Evolutionary conservation across 2,797 vertebrate species (phyloP), one percentile per base, ranked within the genome.

Genomic region (Eleutherodactylus coqui): DNA sequence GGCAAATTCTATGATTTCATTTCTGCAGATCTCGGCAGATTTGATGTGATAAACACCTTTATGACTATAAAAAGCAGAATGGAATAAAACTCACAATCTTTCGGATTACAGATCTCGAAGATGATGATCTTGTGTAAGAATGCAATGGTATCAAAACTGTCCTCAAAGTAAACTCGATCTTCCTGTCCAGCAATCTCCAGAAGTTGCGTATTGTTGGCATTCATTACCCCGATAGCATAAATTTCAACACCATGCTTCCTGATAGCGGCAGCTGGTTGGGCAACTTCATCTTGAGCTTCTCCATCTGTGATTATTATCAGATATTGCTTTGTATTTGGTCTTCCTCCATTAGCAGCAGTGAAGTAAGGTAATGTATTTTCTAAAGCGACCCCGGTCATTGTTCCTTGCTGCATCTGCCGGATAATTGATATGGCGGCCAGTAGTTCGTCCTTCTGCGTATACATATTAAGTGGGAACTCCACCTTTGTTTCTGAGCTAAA

Each of bases 291-390:
- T 1, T 95, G 89, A 5, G 96, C 91, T 73, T 89, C 90, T 0
- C 96, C 96, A 1, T 97, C 96, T 0, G 97, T 97, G 64, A 97
- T 92, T 43, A 97, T 89, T 16, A 98, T 90, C 38, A 97, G 90
- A 76, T 95, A 92, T 90, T 96, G 94, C 24, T 89, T 94, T 67
- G 95, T 85, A 0, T 75, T 29, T 0, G 92, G 88, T 34, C 96
- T 87, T 5, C 93, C 92, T 81, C 94, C 92, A 9, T 17, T 3
- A 11, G 41, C 0, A 32, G 47, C 2, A 49, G 90, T 90, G 64
- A 93, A 94, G 75, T 91, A 90, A 86, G 88, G 1, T 0, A 90
- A 86, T 32, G 91, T 51, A 17, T 80, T 86, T 0, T 10, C 64
- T 34, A 97, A 92, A 17, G 96, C 96, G 14, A 3, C 13, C 0